Evolutionary conservation across 1,140 invertebrate species (phyloP), one percentile per base, ranked within the genome.

Genomic region (Drosophila bifasciata): DNA sequence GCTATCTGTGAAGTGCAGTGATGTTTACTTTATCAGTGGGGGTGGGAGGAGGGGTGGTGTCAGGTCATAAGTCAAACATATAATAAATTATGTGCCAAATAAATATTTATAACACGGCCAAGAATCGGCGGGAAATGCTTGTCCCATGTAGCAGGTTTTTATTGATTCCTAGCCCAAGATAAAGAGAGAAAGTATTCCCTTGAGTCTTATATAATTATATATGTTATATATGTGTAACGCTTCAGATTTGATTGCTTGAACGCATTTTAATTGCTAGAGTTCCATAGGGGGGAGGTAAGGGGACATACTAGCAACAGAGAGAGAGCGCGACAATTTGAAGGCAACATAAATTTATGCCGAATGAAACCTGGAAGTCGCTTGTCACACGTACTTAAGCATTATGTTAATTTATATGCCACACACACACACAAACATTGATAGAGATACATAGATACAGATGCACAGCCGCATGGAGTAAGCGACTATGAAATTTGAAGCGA

Each of bases 311-410:
- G 19, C 3, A 3, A 46, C 7, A 16, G 39, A 45, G 11, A 19
- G 17, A 46, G 46, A 39, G 63, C 59, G 72, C 74, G 83, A 88
- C 78, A 88, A 83, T 83, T 86, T 78, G 64, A 88, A 75, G 71
- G 74, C 64, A 76, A 83, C 83, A 88, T 88, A 88, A 88, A 89
- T 89, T 88, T 55, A 67, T 67, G 67, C 62, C 50, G 80, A 88
- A 77, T 83, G 75, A 63, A 88, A 83, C 75, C 70, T 79, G 76
- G 78, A 89, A 88, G 83, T 88, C 84, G 75, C 83, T 83, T 88
- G 83, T 88, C 83, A 88, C 83, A 88, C 78, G 77, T 73, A 88
- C 75, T 88, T 88, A 88, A 76, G 76, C 83, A 88, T 89, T 88
- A 88, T 89, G 83, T 83, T 83, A 88, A 88, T 88, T 88, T 88